Evolutionary conservation across 1,140 invertebrate genomes (phyloP).

Genomic region (Calliopsis andreniformis): DNA sequence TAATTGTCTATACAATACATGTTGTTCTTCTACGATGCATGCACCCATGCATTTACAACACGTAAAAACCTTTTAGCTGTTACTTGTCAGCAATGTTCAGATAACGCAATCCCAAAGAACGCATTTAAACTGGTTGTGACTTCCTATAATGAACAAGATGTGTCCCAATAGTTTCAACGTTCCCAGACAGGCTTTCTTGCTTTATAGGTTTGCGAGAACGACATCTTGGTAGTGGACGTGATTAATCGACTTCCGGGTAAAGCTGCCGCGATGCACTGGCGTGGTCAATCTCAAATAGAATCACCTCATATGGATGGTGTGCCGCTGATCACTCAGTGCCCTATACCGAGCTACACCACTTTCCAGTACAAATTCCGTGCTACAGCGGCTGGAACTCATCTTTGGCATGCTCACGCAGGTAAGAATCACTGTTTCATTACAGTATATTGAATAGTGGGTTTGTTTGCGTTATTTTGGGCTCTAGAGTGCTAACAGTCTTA

Average conservation of each 20-base stretch:
- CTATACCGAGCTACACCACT: constrained; percentile 89
- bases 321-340: constrained; percentile 92
- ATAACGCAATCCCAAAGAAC: not conserved
- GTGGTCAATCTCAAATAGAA: constrained; percentile 89
- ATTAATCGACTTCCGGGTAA: constrained; percentile 89
- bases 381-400: constrained; percentile 86
- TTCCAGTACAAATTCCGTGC: constrained; percentile 92
- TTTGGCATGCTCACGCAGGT: constrained; percentile 89
- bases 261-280: constrained; percentile 90
- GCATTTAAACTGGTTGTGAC: not conserved
- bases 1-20: too few species aligned
- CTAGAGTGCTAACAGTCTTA: too few species aligned
- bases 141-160: not conserved
- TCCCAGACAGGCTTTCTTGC: not conserved
- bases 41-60: too few species aligned
- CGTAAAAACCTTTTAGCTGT: not conserved
- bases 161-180: not conserved
- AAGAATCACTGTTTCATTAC: too few species aligned
- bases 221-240: constrained; percentile 92
- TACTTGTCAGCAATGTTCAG: not conserved
- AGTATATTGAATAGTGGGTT: too few species aligned
- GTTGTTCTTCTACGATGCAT: too few species aligned
- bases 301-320: constrained; percentile 94
- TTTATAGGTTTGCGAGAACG: constrained; percentile 89
- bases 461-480: too few species aligned